Base-by-base conservation (phyloP, 2,113 vertebrate genomes). In the Centrocercus urophasianus region DNA sequence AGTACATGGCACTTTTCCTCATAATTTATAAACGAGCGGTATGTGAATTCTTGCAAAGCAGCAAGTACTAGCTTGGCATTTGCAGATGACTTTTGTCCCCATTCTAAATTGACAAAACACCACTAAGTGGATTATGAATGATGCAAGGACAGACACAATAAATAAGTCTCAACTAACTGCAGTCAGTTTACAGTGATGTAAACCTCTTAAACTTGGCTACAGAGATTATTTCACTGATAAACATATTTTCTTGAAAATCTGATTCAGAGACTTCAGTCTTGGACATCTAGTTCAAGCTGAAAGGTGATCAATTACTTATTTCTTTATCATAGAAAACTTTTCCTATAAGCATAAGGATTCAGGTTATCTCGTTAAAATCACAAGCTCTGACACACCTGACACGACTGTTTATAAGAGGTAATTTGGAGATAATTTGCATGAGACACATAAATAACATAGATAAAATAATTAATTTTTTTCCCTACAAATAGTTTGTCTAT, bases 301-400 rank as follows among this genome's bases (percentile, higher is more conserved):
- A 48, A 72, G 70, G 19, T 76, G 54, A 82, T 48, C 54, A 65
- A 64, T 47, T 73, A 30, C 91, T 91, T 83, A 70, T 47, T 67
- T 87, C 50, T 85, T 45, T 81, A 81, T 94, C 80, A 90, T 15
- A 93, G 32, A 65, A 93, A 83, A 27, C 4, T 75, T 93, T 96
- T 95, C 72, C 52, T 84, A 6, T 5, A 7, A 73, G 45, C 50
- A 25, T 25, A 66, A 28, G 43, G 76, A 56, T 48, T 89, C 10
- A 43, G 22, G n/a, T n/a, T 83, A 83, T 78, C 34, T 24, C 59
- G 8, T 50, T 82, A 57, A 32, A 80, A 19, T 34, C 59, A 90
- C 66, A 57, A 93, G 61, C 30, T 45, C 20, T 69, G 47, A 66
- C 59, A 24, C 38, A 57, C 32, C n/a, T 86, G 57, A 73, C 21